Percentiles rank a stretch among this genome's conserved stretches.
These are phyloP conservation scores for Idaea straminata DNA, from an alignment of 2,888 invertebrate species.

Conservation along the genomic window DNA sequence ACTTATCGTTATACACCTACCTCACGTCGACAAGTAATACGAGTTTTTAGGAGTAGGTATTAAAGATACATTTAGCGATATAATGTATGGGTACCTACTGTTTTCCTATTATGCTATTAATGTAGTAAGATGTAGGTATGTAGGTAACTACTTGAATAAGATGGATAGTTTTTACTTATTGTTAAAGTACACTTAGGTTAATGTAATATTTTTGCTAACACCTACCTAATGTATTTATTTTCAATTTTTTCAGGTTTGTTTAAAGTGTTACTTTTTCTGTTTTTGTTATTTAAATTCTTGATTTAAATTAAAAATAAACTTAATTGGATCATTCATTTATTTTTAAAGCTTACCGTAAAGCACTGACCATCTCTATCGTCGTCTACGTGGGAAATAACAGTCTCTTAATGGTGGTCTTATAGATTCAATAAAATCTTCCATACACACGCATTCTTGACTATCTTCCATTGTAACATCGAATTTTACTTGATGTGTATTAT, in stretches of 20 bases:
- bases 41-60: neutral
- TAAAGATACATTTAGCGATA: neutral
- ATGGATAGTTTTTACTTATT: neutral
- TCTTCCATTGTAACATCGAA: constrained; percentile 25
- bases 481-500: constrained; percentile 32
- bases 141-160: neutral
- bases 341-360: neutral
- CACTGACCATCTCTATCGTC: neutral
- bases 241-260: neutral
- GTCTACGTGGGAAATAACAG: neutral
- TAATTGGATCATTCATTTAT: neutral
- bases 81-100: neutral
- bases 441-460: constrained; percentile 37
- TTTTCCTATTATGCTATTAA: neutral
- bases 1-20: neutral
- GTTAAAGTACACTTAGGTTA: neutral
- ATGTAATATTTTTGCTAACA: neutral
- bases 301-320: neutral
- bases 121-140: neutral
- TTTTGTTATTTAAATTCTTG: neutral
- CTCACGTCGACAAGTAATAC: neutral
- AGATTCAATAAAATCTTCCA: constrained; percentile 53
- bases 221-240: neutral
- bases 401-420: constrained; percentile 47
- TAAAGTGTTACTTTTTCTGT: neutral